phyloP scores from a whole-genome alignment of 1,140 invertebrate species.

The Lysiphlebus fabarum region DNA sequence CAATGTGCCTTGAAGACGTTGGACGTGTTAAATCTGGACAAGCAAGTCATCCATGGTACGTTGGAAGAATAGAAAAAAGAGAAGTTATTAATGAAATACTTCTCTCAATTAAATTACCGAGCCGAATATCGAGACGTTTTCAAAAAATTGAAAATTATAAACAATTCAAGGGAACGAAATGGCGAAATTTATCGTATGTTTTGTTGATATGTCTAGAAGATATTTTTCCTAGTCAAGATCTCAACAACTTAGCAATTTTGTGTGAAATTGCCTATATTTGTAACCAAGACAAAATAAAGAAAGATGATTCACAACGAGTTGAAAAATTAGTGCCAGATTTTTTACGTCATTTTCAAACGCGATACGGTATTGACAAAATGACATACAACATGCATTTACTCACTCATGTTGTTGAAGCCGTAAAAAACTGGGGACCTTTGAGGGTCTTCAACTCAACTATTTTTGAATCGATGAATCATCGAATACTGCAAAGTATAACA shows the following conservation, averaged over 20 bases:
- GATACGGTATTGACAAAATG: constrained; percentile 24
- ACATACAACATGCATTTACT: constrained; percentile 27
- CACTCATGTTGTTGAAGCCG: constrained; percentile 21
- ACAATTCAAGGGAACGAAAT: constrained; percentile 28
- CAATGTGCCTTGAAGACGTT: neutral
- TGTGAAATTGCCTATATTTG: constrained; percentile 23
- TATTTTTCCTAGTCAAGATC: constrained; percentile 21
- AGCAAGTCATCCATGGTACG: constrained; percentile 1
- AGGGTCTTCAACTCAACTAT: constrained; percentile 22
- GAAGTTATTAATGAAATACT: constrained; percentile 4
- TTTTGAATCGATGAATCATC: constrained; percentile 28
- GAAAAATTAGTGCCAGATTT: constrained; percentile 18
- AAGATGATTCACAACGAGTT: constrained; percentile 15
- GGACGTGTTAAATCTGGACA: no score
- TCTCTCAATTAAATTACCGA: constrained; percentile 19
- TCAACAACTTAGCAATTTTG: constrained; percentile 21
- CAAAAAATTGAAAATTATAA: constrained; percentile 1
- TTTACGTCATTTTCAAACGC: constrained; percentile 11
- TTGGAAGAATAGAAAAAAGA: neutral
- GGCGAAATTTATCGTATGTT: constrained; percentile 25
- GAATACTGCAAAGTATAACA: constrained; percentile 19
- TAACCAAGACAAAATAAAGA: constrained; percentile 19
- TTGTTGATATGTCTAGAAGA: constrained; percentile 16
- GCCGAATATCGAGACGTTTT: constrained; percentile 2
- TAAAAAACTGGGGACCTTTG: constrained; percentile 24